Base-by-base conservation (phyloP, 2,797 vertebrate species). In the Ispidina picta region DNA sequence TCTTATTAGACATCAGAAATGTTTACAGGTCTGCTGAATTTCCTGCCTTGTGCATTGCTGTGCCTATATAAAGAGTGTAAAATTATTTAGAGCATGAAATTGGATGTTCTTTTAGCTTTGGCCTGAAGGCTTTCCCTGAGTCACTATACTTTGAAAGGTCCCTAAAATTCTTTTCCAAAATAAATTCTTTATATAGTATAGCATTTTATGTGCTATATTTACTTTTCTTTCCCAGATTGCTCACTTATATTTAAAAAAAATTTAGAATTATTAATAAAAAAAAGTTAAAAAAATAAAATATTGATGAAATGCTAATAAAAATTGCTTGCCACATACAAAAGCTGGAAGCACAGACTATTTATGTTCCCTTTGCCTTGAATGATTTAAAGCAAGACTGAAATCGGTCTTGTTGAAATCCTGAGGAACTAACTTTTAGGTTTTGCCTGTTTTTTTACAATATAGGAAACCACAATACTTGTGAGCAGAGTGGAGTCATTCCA, bases 61-160 rank as follows among this genome's bases (percentile, higher is more conserved):
- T 80, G 83, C 64, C 63, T 93, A 18, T 78, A 81, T 44, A 69
- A 78, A 90, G 75, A 86, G 85, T 70, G 64, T 85, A 89, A 93
- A 81, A 89, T 72, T 94, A 96, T 95, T 69, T 96, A 80, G 93
- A 96, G 93, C 93, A 92, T 94, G 89, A 95, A 96, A 96, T 95
- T 92, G 20, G 31, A 92, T 92, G 72, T 95, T 94, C 66, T 94
- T 20, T 86, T 83, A 83, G 63, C 76, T 84, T 81, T 91, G 72
- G 49, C 93, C 89, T 51, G 46, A 93, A 71, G 89, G 81, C 52
- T 89, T 96, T 94, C 78, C 4, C 3, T 81, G 49, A 48, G 82
- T 81, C 81, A 29, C 66, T 92, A 78, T 94, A 93, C 13, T 70
- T 70, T 77, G 75, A 49, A 83, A 83, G 54, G 79, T 87, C 91